These are phyloP conservation scores for Enteromius trimaculatus DNA, from an alignment of 2,797 vertebrate species.

Conservation along the genomic window DNA sequence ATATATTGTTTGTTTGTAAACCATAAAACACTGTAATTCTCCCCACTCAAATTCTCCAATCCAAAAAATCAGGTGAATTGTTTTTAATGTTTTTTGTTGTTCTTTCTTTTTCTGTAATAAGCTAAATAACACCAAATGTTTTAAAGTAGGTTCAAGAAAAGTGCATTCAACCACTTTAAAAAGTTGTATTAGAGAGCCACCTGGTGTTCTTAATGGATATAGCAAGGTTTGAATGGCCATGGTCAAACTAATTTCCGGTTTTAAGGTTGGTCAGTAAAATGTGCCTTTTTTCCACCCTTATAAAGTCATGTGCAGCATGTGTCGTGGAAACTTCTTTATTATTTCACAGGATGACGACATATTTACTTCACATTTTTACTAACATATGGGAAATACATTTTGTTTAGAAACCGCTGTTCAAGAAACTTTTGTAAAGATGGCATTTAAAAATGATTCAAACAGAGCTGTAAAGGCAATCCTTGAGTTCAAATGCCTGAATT, in stretches of 20 bases:
- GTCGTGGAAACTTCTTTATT: conserved; percentile 1
- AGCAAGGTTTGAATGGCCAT: background rate
- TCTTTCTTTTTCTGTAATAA: background rate
- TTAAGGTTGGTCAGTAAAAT: background rate
- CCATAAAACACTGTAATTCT: conserved; percentile 1
- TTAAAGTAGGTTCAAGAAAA: background rate
- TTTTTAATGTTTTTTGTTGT: too few species aligned
- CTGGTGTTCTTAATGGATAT: conserved; percentile 32
- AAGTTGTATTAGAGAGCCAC: conserved; percentile 45
- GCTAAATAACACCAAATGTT: background rate
- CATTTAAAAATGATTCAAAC: background rate
- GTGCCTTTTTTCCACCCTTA: background rate
- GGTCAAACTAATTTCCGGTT: background rate
- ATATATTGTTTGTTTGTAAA: background rate
- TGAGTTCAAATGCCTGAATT: background rate
- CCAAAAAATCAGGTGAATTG: background rate
- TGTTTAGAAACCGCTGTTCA: background rate
- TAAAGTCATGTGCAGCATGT: background rate
- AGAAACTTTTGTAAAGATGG: background rate
- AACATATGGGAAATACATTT: background rate
- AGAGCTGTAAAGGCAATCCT: background rate
- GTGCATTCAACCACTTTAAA: background rate
- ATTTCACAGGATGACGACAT: background rate
- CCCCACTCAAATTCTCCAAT: background rate
- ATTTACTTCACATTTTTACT: too few species aligned